Conservation (phyloP, 1,140 invertebrate genomes). For the Neodiprion virginianus region DNA sequence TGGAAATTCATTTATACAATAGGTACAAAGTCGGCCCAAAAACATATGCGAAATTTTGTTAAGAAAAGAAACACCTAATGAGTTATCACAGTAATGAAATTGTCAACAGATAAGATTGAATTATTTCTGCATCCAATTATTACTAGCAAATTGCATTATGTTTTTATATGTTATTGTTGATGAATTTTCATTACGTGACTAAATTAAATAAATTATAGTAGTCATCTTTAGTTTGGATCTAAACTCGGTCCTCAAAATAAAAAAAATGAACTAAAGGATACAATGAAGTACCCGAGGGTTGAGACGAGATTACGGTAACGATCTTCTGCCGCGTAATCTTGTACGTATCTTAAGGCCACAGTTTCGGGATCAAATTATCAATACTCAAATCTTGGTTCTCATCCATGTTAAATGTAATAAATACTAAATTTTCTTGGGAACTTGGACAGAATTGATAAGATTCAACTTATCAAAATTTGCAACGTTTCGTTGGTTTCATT, state of each 20-base stretch:
- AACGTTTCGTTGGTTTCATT: too few species aligned
- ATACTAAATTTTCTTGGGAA: too few species aligned
- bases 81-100: not conserved
- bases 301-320: not conserved
- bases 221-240: not conserved
- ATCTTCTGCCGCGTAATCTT: not conserved
- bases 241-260: not conserved
- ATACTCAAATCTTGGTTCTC: not conserved
- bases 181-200: not conserved
- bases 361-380: not conserved
- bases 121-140: not conserved
- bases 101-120: not conserved
- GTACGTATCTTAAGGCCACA: too few species aligned
- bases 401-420: too few species aligned
- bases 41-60: not conserved
- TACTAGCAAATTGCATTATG: not conserved
- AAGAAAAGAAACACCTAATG: too few species aligned
- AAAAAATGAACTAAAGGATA: not conserved
- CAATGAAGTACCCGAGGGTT: not conserved
- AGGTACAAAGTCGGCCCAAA: not conserved
- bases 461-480: not conserved
- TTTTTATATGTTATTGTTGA: not conserved
- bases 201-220: not conserved
- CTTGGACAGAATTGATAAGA: not conserved
- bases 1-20: not conserved